Percentiles rank a stretch among this genome's conserved stretches.
phyloP scores from a whole-genome alignment of 2,797 vertebrate genomes.

The Picus viridis region DNA sequence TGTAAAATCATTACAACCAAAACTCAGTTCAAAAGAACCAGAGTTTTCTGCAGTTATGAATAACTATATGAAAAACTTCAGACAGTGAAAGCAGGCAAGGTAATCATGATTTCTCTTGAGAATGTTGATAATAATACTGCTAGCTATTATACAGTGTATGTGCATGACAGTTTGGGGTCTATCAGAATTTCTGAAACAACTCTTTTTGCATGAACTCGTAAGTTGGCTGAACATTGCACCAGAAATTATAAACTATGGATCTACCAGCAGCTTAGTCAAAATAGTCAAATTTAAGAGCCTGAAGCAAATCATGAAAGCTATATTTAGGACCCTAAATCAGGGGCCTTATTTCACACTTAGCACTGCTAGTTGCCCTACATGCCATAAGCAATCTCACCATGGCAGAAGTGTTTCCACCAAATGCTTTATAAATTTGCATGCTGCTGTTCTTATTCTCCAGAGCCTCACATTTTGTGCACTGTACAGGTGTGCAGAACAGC shows the following conservation, averaged over 20 bases:
- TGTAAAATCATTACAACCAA: neutral
- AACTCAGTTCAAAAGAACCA: neutral
- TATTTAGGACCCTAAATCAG: constrained; percentile 58
- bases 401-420: constrained; percentile 20
- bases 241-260: constrained; percentile 18
- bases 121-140: constrained; percentile 18
- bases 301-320: constrained; percentile 59
- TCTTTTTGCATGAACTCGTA: constrained; percentile 22
- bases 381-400: constrained; percentile 60
- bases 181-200: constrained; percentile 47
- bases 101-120: constrained; percentile 27
- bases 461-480: neutral
- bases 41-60: constrained; percentile 1
- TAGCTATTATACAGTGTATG: neutral
- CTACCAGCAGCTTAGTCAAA: neutral
- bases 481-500: constrained; percentile 20
- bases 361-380: constrained; percentile 32
- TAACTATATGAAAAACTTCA: constrained; percentile 54
- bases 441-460: neutral
- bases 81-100: constrained; percentile 35
- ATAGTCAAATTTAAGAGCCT: constrained; percentile 53
- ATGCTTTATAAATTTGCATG: constrained; percentile 3
- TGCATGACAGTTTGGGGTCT: constrained; percentile 48
- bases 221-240: constrained; percentile 4
- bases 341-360: constrained; percentile 43